phyloP scores from a whole-genome alignment of 2,888 invertebrate genomes.

The Plutella xylostella region DNA sequence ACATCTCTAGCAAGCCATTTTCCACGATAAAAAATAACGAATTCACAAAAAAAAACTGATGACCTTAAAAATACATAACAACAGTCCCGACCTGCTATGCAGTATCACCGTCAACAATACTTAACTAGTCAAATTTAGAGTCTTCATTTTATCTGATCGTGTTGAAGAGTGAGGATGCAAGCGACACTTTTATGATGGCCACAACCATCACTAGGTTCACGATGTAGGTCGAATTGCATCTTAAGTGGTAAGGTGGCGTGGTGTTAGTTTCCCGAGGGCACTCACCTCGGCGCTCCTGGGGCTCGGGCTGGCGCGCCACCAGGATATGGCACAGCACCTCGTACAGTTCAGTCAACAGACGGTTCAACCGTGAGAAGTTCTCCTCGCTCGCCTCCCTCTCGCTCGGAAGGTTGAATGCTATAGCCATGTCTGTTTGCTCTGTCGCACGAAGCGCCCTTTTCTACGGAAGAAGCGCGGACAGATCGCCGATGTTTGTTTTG shows the following conservation, averaged over 20 bases:
- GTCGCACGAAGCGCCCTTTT: constrained; percentile 44
- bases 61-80: constrained; percentile 67
- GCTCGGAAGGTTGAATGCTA: constrained; percentile 69
- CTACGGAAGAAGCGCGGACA: constrained; percentile 60
- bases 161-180: constrained; percentile 64
- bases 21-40: constrained; percentile 17
- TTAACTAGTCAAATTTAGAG: constrained; percentile 47
- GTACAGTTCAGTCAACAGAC: constrained; percentile 66
- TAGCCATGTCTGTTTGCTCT: constrained; percentile 57
- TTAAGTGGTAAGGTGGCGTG: constrained; percentile 66
- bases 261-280: constrained; percentile 59
- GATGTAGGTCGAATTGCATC: constrained; percentile 71
- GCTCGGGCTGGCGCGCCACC: constrained; percentile 61
- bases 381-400: constrained; percentile 68
- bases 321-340: constrained; percentile 68
- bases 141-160: constrained; percentile 56
- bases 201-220: constrained; percentile 66
- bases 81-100: constrained; percentile 64
- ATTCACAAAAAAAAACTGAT: constrained; percentile 38
- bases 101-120: constrained; percentile 65
- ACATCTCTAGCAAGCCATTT: constrained; percentile 43
- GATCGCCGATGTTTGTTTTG: constrained; percentile 47
- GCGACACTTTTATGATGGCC: constrained; percentile 63
- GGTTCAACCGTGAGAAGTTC: constrained; percentile 68
- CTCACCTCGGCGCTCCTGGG: constrained; percentile 65